These are phyloP conservation scores for Phymorhynchus buccinoides DNA, from an alignment of 1,140 invertebrate genomes.

Conservation along the genomic window DNA sequence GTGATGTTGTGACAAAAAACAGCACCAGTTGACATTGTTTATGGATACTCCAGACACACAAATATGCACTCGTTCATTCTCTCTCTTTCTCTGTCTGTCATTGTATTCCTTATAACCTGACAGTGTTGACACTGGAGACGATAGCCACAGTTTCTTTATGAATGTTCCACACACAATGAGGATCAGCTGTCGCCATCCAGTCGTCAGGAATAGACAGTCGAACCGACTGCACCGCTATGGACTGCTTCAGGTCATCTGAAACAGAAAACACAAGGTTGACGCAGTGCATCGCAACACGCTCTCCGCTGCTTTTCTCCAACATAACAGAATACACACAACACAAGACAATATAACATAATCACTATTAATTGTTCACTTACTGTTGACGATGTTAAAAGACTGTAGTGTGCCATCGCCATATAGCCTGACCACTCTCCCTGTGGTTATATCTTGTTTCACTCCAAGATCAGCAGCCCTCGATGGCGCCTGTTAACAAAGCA, in stretches of 20 bases:
- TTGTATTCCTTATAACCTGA: conserved; percentile 13
- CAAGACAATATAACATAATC: background rate
- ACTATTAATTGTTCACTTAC: background rate
- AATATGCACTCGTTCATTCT: no score
- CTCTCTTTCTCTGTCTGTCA: no score
- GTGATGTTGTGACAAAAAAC: no score
- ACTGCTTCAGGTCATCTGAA: background rate
- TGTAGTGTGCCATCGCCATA: background rate
- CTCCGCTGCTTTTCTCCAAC: background rate
- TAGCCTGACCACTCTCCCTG: background rate
- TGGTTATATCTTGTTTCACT: background rate
- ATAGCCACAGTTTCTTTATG: conserved; percentile 25
- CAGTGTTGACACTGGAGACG: conserved; percentile 5
- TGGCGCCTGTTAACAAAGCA: background rate
- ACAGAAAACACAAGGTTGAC: background rate
- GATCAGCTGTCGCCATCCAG: background rate
- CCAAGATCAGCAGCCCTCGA: background rate
- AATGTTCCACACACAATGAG: conserved; percentile 39
- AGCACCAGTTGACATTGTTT: no score
- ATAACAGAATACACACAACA: background rate
- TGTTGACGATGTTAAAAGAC: background rate
- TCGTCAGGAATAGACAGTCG: background rate
- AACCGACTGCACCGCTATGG: background rate
- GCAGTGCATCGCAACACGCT: background rate
- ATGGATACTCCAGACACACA: no score